phyloP scores from a whole-genome alignment of 2,113 vertebrate genomes.

The Microcebus tavaratra region DNA sequence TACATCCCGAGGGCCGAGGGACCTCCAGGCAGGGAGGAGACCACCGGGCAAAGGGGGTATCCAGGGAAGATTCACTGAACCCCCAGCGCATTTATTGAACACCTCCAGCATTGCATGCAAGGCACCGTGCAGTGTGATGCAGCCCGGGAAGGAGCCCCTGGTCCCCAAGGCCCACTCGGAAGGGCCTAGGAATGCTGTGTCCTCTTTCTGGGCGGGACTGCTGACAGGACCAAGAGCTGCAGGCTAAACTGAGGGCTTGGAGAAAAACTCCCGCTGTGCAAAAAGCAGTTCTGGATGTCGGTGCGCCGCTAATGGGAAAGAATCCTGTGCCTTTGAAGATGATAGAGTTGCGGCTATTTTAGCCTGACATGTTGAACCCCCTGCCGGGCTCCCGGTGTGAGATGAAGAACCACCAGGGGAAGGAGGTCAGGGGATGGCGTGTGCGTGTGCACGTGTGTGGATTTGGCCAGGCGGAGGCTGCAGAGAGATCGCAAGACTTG shows the following conservation, averaged over 20 bases:
- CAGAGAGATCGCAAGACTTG: background rate
- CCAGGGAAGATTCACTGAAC: fast-evolving
- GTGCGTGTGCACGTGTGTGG: fast-evolving
- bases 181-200: background rate
- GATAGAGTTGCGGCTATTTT: background rate
- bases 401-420: background rate
- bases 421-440: fast-evolving
- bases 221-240: background rate
- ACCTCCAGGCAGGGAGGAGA: background rate
- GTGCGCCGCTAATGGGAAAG: fast-evolving
- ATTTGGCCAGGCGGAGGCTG: background rate
- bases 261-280: background rate
- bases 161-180: fast-evolving
- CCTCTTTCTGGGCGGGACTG: background rate
- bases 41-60: background rate
- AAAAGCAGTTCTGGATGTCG: background rate
- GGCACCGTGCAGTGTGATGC: fast-evolving
- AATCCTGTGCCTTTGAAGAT: fast-evolving
- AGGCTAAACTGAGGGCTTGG: fast-evolving
- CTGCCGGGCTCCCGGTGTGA: background rate
- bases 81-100: fast-evolving
- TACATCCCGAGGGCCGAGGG: background rate
- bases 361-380: background rate
- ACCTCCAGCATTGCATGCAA: background rate
- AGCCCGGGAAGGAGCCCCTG: background rate